A percentile compares a stretch with the other conserved stretches of the same genome.
phyloP scores from a whole-genome alignment of 2,113 vertebrate species.

The Vidua macroura region DNA sequence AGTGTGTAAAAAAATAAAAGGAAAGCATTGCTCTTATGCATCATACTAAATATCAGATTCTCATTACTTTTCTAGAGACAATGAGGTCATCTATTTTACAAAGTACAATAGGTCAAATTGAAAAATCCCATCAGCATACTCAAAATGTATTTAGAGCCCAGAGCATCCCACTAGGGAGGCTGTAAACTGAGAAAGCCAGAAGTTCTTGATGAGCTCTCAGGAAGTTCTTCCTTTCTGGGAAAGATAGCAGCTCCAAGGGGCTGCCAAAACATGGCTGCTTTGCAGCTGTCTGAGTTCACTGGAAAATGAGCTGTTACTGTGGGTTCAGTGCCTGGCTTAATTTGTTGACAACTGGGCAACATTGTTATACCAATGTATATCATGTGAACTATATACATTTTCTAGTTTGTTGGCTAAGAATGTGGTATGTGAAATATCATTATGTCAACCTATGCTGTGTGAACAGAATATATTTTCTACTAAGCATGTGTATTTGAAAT shows the following conservation, averaged over 20 bases:
- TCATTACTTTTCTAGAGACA: background rate
- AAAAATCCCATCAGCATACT: background rate
- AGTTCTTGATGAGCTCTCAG: background rate
- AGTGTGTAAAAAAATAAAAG: background rate
- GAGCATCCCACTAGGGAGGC: background rate
- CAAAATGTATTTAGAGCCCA: background rate
- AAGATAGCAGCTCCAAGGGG: background rate
- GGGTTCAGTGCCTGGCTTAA: background rate
- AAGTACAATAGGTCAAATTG: background rate
- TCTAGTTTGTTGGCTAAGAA: background rate
- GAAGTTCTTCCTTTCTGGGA: background rate
- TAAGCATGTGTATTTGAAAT: background rate
- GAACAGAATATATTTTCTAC: background rate
- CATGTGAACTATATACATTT: background rate
- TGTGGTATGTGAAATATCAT: background rate
- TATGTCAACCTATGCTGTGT: background rate
- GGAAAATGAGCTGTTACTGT: background rate
- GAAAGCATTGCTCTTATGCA: fast-evolving
- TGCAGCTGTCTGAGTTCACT: background rate
- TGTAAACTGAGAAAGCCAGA: background rate
- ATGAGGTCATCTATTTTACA: background rate
- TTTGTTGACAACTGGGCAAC: background rate
- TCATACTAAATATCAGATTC: background rate
- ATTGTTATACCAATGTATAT: background rate
- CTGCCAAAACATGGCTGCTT: fast-evolving